Evolutionary conservation across 2,797 vertebrate species (phyloP).

Genomic region (Manis javanica): DNA sequence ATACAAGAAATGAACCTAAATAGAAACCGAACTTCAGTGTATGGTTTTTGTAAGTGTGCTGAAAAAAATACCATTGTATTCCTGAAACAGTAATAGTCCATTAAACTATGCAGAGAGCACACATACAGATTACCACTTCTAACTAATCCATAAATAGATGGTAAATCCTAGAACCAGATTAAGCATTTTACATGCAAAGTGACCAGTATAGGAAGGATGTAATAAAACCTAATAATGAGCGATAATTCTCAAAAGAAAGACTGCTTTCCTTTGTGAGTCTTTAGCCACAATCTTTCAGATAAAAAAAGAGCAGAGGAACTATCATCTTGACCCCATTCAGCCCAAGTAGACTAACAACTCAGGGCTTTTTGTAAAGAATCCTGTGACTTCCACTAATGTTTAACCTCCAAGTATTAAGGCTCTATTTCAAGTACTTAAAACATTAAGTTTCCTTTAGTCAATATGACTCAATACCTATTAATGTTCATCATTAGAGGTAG

Average conservation of each 20-base stretch:
- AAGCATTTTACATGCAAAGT: neutral
- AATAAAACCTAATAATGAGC: neutral
- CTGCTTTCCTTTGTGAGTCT: neutral
- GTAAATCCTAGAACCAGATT: neutral
- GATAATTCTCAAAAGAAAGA: neutral
- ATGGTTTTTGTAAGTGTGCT: neutral
- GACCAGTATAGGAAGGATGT: neutral
- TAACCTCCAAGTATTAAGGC: neutral
- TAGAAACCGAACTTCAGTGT: neutral
- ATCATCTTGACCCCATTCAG: neutral
- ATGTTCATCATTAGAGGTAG: neutral
- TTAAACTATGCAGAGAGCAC: neutral
- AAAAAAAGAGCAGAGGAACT: neutral
- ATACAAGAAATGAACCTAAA: neutral
- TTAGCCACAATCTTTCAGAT: neutral
- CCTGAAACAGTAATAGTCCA: neutral
- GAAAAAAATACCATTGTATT: neutral
- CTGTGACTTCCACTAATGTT: neutral
- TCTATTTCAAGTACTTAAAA: neutral
- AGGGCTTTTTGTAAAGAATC: neutral
- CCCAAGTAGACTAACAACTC: neutral
- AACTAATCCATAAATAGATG: neutral
- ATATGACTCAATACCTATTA: neutral
- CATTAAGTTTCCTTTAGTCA: neutral
- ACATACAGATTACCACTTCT: neutral